phyloP scores from a whole-genome alignment of 2,888 invertebrate genomes.

The Chymomyza procnemis region DNA sequence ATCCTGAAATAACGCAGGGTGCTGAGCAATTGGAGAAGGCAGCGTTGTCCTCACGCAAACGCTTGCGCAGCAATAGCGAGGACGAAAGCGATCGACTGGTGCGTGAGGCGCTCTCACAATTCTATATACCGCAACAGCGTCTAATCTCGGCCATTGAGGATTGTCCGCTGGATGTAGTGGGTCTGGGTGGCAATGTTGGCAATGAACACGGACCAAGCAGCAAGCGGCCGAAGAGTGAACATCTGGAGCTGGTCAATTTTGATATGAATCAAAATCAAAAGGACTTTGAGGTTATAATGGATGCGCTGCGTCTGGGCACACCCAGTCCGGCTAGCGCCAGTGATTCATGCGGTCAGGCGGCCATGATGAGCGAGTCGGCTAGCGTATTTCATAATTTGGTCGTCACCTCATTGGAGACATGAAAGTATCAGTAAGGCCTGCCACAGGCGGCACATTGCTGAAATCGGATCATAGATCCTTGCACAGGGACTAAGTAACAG shows the following conservation, averaged over 20 bases:
- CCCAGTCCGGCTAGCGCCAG: conserved; percentile 74
- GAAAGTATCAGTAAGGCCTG: conserved; percentile 75
- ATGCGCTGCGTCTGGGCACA: conserved; percentile 77
- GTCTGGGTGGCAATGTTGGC: conserved; percentile 33
- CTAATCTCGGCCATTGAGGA: conserved; percentile 85
- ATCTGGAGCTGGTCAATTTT: conserved; percentile 74
- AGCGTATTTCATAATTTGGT: conserved; percentile 78
- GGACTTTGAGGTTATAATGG: conserved; percentile 79
- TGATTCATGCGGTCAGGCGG: conserved; percentile 82
- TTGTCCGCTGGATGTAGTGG: conserved; percentile 77
- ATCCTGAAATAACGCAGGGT: conserved; percentile 79
- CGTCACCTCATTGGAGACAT: conserved; percentile 78
- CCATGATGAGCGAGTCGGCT: conserved; percentile 82
- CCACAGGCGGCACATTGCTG: neutral
- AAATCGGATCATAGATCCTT: neutral
- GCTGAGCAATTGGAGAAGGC: conserved; percentile 78
- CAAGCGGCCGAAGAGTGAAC: conserved; percentile 44
- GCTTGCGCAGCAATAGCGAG: conserved; percentile 79
- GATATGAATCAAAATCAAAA: conserved; percentile 79
- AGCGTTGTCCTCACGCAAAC: conserved; percentile 74
- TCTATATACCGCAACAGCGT: conserved; percentile 85
- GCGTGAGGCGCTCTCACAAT: conserved; percentile 85
- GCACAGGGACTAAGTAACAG: neutral
- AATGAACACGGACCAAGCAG: conserved; percentile 9
- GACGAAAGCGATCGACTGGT: conserved; percentile 84